Base-by-base conservation (phyloP, 2,888 invertebrate genomes). In the Melinaea menophilus region DNA sequence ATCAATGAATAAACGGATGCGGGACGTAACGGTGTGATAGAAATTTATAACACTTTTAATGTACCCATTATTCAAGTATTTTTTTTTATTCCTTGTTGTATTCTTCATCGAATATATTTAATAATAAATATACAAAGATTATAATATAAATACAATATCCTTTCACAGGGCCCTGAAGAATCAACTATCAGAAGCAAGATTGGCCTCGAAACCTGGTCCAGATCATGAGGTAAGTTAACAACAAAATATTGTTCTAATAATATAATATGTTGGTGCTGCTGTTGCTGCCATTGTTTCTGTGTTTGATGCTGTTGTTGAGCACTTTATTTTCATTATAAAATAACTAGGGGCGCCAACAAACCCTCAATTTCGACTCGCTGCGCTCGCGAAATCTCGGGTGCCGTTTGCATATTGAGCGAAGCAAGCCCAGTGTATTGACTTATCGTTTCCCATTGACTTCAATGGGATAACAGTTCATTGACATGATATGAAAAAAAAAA, bases 191-290 rank as follows among this genome's bases (percentile, higher is more conserved):
- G 95, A 94, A 80, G 91, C 92, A 4, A 92, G 94, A 72, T 88
- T 93, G 71, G 92, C 94, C 56, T 92, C 95, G 34, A 94, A 96
- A 85, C 97, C 97, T 13, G 98, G 98, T 69, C 98, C 98, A 46
- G 98, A 98, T 88, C 95, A 96, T 79, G 98, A 98, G 95, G 98
- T 98, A 80, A 92, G 93, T 89, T 55, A 59, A 41, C 2, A 7
- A 9, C 1, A 9, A 9, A 41, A 41, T 3, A 41, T 9, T 5
- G 1, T 37, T 1, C 37, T n/a, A 4, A 7, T 2, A 37, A 5
- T 37, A 37, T 2, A 37, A 5, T 2, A 37, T 37, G 37, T 37
- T 37, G 37, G 2, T 37, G 37, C 7, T 37, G 2, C 7, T 37
- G 3, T 37, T 37, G 37, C 37, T 37, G 37, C 7, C 7, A 11